Evolutionary conservation across 2,113 vertebrate species (phyloP), one percentile per base, ranked within the genome.

Genomic region (Petrocephalus microphthalmus): DNA sequence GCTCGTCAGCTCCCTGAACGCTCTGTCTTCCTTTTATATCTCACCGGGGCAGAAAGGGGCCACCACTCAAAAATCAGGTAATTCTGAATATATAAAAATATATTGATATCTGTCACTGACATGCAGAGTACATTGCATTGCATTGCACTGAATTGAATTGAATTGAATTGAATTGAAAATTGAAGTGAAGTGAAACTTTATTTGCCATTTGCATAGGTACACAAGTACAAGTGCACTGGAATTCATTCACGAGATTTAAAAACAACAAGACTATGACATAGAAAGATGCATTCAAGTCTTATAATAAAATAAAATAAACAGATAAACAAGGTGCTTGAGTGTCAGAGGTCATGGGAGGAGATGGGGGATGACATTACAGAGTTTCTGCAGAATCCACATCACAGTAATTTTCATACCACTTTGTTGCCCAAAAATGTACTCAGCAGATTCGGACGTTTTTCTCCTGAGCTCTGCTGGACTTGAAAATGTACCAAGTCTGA

Each of bases 1-100:
- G 81, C 93, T 99, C 87, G 96, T 99, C 90, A 99, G 97, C 91
- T 99, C 98, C 85, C 96, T 99, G 87, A 99, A 97, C 92, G 96
- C 97, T 22, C 94, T 99, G 91, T 97, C 98, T 60, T 97, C 98
- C 1, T 97, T 98, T 91, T 98, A 97, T 93, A 97, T 97, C 0
- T 92, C 93, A 0, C 97, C 95, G 56, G 94, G 93, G 29, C 95
- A 97, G 92, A 96, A 95, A 93, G 94, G 92, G 22, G 90, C 93
- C 25, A 90, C 93, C 90, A 93, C 88, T 87, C 95, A 94, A 91
- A 94, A 95, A 90, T 94, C 94, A 95, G 95, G 95, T 96, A 95
- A 85, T 56, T n/a, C 60, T 45, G 51, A 5, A 15, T 52, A 7
- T 52, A 51, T 86, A 13, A 33, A 42, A 78, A 42, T 29, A 42